phyloP scores from a whole-genome alignment of 2,113 vertebrate species.

The Larimichthys polyactis region DNA sequence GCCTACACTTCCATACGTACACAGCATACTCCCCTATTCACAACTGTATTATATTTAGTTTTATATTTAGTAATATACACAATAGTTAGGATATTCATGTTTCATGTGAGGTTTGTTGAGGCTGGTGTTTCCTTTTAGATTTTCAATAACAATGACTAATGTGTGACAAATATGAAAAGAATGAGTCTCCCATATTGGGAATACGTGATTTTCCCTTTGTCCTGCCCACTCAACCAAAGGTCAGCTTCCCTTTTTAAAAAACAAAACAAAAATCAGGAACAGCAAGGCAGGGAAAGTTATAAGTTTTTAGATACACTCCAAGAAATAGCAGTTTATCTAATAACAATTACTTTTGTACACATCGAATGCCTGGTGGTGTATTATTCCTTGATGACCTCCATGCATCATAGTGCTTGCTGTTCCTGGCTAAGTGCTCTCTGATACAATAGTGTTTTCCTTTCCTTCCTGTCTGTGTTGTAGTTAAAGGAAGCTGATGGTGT shows the following conservation, averaged over 20 bases:
- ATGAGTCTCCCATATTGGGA: conserved; percentile 21
- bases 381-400: conserved; percentile 7
- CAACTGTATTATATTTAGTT: neutral
- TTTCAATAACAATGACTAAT: conserved; percentile 29
- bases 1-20: too few relatives aligned
- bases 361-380: neutral
- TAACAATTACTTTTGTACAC: neutral
- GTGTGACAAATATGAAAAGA: conserved; percentile 51
- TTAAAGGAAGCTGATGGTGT: conserved; percentile 71
- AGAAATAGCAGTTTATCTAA: neutral
- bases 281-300: conserved; percentile 12
- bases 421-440: conserved; percentile 18
- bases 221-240: conserved; percentile 28
- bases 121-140: neutral
- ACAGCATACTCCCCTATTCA: too few relatives aligned
- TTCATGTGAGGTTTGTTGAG: too few relatives aligned
- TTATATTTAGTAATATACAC: neutral
- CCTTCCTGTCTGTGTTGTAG: conserved; percentile 55
- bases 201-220: conserved; percentile 28
- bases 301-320: neutral
- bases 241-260: conserved; percentile 43
- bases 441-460: conserved; percentile 68
- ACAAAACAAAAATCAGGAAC: neutral
- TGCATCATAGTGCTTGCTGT: conserved; percentile 3
- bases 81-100: too few relatives aligned